Conservation (phyloP, 2,888 invertebrate genomes). For the Napeogenes inachia region DNA sequence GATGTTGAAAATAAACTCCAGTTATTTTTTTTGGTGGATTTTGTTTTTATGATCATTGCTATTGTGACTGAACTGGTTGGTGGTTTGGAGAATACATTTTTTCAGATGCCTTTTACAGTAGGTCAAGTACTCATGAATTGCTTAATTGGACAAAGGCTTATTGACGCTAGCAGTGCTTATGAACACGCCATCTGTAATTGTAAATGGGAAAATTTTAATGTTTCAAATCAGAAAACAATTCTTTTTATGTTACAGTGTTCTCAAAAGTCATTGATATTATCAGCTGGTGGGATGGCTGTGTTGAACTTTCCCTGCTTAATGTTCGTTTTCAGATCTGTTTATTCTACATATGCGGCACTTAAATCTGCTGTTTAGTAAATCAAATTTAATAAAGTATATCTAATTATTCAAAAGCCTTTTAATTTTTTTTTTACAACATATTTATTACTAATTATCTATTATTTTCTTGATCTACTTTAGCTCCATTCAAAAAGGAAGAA, state of each 20-base stretch:
- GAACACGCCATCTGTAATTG: conserved; percentile 47
- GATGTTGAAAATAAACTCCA: conserved; percentile 39
- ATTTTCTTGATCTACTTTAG: too few species aligned
- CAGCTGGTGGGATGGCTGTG: conserved; percentile 47
- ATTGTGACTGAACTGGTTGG: conserved; percentile 47
- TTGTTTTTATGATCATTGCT: conserved; percentile 38
- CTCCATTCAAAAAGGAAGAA: too few species aligned
- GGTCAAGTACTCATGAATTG: conserved; percentile 48
- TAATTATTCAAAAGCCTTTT: too few species aligned
- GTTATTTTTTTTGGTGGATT: conserved; percentile 41
- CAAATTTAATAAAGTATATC: neutral
- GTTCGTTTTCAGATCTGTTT: conserved; percentile 44
- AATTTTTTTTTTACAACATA: too few species aligned
- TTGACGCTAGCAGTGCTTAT: conserved; percentile 46
- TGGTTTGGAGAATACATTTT: conserved; percentile 46
- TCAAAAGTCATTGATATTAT: conserved; percentile 46
- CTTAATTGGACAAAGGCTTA: conserved; percentile 45
- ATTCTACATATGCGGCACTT: conserved; percentile 51
- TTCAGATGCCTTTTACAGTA: conserved; percentile 44
- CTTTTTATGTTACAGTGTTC: conserved; percentile 44
- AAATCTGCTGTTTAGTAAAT: conserved; percentile 38
- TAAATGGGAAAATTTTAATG: conserved; percentile 25
- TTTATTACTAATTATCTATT: too few species aligned
- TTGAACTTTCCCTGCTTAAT: conserved; percentile 45
- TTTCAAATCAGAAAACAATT: conserved; percentile 18